Evolutionary conservation across 1,140 invertebrate genomes (phyloP), one percentile per base, ranked within the genome.

Genomic region (Zaprionus camerounensis): DNA sequence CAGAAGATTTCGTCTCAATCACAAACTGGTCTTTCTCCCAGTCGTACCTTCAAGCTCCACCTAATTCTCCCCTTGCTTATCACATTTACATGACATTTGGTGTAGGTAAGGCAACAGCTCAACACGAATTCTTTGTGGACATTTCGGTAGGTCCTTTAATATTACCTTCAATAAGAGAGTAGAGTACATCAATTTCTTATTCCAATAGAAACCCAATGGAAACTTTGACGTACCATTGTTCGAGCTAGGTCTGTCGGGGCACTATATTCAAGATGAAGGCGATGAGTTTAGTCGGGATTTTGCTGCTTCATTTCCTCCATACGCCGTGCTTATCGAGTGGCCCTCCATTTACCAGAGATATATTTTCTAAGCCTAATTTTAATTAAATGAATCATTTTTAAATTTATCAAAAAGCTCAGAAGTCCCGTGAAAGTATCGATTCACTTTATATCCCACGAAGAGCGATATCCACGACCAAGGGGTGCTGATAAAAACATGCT

Each of bases 41-140:
- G 11, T 38, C 6, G 3, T 73, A 73, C 20, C 36, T 73, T 0
- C 28, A 55, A 11, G 15, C 51, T 20, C 49, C 56, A 6, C 64
- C 71, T 2, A 24, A 64, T 5, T 2, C 1, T 58, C 71, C 71
- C 2, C 65, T 68, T 2, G 1, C 71, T 15, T 73, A 56, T 41
- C 71, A 68, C 31, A 74, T 74, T 1, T 74, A 56, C 20, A 74
- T 74, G 2, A 62, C 71, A 41, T 56, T 31, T 31, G 58, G 71
- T 4, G 34, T 36, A 17, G 20, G 20, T 2, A 49, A 49, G 0
- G 46, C 46, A 94, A 93, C 12, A 94, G 93, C 71, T 91, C 93
- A 62, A 94, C 94, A 61, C 94, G 93, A 92, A 70, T 95, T 96
- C 91, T 94, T 93, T 51, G 77, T 96, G 46, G 93, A 95, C 6